Evolutionary conservation across 2,797 vertebrate genomes (phyloP).

Genomic region (Etheostoma perlongum): DNA sequence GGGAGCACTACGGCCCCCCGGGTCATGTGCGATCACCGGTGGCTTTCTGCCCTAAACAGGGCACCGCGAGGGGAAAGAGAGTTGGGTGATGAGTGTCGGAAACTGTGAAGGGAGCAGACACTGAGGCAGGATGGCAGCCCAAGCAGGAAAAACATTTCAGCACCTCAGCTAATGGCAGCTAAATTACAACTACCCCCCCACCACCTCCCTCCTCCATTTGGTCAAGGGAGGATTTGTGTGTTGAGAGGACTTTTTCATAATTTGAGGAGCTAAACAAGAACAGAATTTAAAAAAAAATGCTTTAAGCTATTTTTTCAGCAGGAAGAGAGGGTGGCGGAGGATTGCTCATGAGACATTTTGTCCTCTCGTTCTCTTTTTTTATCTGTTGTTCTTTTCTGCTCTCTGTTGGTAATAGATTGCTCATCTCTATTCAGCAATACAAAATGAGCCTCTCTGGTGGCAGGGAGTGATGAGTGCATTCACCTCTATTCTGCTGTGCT

Average conservation of each 20-base stretch:
- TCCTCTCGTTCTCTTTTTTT: constrained; percentile 49
- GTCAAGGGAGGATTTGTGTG: constrained; percentile 26
- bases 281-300: constrained; percentile 31
- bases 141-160: constrained; percentile 79
- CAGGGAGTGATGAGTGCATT: constrained; percentile 69
- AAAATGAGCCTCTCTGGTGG: constrained; percentile 76
- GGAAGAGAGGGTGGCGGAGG: constrained; percentile 11
- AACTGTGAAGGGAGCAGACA: constrained; percentile 72
- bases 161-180: constrained; percentile 77
- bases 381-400: constrained; percentile 66
- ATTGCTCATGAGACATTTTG: constrained; percentile 58
- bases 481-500: constrained; percentile 61
- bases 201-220: constrained; percentile 10
- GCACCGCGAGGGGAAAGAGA: constrained; percentile 38
- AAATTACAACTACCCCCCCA: constrained; percentile 60
- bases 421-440: constrained; percentile 71
- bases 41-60: constrained; percentile 68
- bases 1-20: constrained; percentile 30
- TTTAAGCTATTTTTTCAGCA: constrained; percentile 49
- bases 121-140: constrained; percentile 63
- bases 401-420: constrained; percentile 68
- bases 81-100: constrained; percentile 70
- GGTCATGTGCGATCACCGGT: constrained; percentile 58
- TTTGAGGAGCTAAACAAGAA: constrained; percentile 31
- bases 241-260: constrained; percentile 20